phyloP scores from a whole-genome alignment of 2,113 vertebrate species.

The Nesoenas mayeri region DNA sequence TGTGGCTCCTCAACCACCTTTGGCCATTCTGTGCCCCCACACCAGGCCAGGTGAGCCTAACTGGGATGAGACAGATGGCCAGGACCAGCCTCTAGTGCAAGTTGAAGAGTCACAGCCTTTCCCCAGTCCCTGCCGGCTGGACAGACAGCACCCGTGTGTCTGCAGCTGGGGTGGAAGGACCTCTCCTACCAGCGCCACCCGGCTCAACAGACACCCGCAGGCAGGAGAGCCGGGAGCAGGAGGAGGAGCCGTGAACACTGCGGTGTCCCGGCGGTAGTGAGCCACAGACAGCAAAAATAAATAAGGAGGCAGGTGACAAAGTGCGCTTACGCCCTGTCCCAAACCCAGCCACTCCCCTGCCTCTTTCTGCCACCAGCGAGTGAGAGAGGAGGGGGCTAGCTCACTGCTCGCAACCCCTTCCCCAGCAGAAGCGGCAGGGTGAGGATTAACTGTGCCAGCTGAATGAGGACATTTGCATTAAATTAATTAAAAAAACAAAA shows the following conservation, averaged over 20 bases:
- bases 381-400: not conserved
- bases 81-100: not conserved
- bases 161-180: not conserved
- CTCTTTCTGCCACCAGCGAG: not conserved
- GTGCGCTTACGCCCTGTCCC: not conserved
- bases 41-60: not conserved
- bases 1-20: not conserved
- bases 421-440: not conserved
- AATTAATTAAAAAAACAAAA: constrained; percentile 37
- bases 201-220: accelerated
- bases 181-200: not conserved
- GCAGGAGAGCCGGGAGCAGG: not conserved
- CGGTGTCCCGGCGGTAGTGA: not conserved
- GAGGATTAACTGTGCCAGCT: not conserved
- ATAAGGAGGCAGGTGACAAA: constrained; percentile 33
- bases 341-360: not conserved
- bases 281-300: constrained; percentile 28
- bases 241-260: not conserved
- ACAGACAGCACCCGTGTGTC: not conserved
- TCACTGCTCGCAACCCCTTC: not conserved
- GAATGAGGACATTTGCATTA: constrained; percentile 24
- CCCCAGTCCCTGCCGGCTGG: not conserved
- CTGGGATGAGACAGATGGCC: not conserved
- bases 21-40: accelerated
- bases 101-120: not conserved